A percentile compares a stretch with the other conserved stretches of the same genome.
These are phyloP conservation scores for Pheucticus melanocephalus DNA, from an alignment of 2,113 vertebrate species.

Conservation along the genomic window DNA sequence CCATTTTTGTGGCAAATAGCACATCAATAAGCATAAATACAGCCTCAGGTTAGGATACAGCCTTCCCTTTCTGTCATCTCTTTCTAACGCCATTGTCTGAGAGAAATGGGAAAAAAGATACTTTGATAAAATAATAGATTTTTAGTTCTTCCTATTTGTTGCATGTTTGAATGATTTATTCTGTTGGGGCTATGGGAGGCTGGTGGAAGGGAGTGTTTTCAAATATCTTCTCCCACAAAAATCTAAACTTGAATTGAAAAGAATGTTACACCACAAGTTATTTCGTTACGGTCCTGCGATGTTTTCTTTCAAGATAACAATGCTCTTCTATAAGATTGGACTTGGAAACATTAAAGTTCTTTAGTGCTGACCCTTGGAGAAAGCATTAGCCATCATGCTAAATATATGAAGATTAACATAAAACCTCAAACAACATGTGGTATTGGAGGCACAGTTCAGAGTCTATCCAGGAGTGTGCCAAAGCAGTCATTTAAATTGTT, in stretches of 20 bases:
- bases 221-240: not conserved
- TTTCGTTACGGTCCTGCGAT: not conserved
- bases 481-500: not conserved
- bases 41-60: not conserved
- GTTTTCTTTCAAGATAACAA: not conserved
- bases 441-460: not conserved
- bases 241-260: not conserved
- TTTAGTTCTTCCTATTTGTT: not conserved
- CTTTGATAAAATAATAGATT: not conserved
- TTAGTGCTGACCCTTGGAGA: not conserved
- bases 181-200: not conserved
- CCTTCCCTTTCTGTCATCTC: not conserved
- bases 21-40: not conserved
- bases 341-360: not conserved
- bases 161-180: not conserved
- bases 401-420: not conserved
- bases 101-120: not conserved
- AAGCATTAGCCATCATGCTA: not conserved
- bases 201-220: not conserved
- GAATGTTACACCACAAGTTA: not conserved
- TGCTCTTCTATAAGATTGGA: not conserved
- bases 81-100: not conserved
- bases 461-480: not conserved
- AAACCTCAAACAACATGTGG: not conserved
- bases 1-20: not conserved